Base-by-base conservation (phyloP, 92 coral and sea anemone genomes). In the Anthopleura xanthogrammica region DNA sequence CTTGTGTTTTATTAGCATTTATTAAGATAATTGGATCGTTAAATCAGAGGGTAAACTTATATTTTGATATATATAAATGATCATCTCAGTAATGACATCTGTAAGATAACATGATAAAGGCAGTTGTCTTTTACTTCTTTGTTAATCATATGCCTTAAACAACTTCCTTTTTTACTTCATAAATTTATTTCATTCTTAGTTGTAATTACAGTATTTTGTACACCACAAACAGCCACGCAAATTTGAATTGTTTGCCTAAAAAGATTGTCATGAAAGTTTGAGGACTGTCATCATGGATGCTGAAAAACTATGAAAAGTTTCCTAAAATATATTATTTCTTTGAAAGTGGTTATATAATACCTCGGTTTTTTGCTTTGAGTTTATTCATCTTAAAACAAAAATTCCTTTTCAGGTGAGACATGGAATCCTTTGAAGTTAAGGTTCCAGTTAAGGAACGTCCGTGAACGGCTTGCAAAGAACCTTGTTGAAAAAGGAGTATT, bases 401-500 rank as follows among this genome's bases (percentile, higher is more conserved):
- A 84, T 57, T 87, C 7, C 75, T n/a, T 85, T 79, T 2, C 83
- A 97, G 99, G 99, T 19, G 99, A 97, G 85, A 97, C 99, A 6
- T 97, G 99, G 99, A 97, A 97, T 70, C 99, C 99, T 0, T 79
- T 97, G 81, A 97, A 97, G 83, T 85, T 97, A 87, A 86, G 98
- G 60, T 97, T 92, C 87, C 99, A 97, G 78, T 90, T 97, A 68
- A 86, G 99, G 80, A 97, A 97, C 87, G 99, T 97, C 24, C 94
- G 99, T 29, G 99, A 97, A 87, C 93, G 99, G 55, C 93, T 97
- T 46, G 99, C 99, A 73, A 97, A 97, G 88, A 97, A 97, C 83
- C 92, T 97, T 41, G 99, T 97, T 20, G 99, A 97, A 88, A 97
- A 97, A 83, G 99, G 99, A 54, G 97, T 97, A 60, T 91, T 97